Evolutionary conservation across 2,888 invertebrate species (phyloP), one percentile per base, ranked within the genome.

Genomic region (Sarcophaga carnaria): DNA sequence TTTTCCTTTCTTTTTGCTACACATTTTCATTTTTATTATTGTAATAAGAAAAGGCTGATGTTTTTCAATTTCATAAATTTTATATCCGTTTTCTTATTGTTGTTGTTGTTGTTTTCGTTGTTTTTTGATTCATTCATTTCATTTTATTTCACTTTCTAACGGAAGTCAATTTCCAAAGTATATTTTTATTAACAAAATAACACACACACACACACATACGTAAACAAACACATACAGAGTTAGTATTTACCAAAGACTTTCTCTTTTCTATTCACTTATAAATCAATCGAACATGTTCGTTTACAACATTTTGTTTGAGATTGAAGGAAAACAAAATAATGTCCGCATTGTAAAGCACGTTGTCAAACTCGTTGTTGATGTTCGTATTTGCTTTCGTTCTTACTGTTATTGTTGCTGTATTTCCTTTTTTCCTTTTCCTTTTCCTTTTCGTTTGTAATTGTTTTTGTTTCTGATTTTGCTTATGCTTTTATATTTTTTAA

Each of bases 341-440:
- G n/a, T 82, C 81, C 87, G 87, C 87, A 84, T 84, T 84, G 72
- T 59, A 64, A 64, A 74, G 84, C 87, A 87, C 87, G 87, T 87
- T 87, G 87, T 87, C 87, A 25, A 87, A 87, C 87, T 62, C 62
- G 75, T 69, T 71, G 12, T 45, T 6, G 11, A 22, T 59, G 59
- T n/a, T 84, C 66, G 81, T 81, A 8, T 64, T 62, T 60, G 66
- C 37, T 37, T 37, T 37, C 37, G 37, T 37, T 37, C 37, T 0
- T 37, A 37, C 37, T 37, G 10, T 37, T 49, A 12, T 60, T 79
- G 22, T 76, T 81, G 63, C 77, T 88, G 59, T 63, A 77, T 62
- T 49, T 14, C 71, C 20, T 54, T 64, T 17, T 59, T 20, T 3
- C 59, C 37, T 63, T 67, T 20, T 3, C 59, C 37, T 63, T 67